Evolutionary conservation across 2,888 invertebrate genomes (phyloP).

Genomic region (Paralinhomoeus sp.): DNA sequence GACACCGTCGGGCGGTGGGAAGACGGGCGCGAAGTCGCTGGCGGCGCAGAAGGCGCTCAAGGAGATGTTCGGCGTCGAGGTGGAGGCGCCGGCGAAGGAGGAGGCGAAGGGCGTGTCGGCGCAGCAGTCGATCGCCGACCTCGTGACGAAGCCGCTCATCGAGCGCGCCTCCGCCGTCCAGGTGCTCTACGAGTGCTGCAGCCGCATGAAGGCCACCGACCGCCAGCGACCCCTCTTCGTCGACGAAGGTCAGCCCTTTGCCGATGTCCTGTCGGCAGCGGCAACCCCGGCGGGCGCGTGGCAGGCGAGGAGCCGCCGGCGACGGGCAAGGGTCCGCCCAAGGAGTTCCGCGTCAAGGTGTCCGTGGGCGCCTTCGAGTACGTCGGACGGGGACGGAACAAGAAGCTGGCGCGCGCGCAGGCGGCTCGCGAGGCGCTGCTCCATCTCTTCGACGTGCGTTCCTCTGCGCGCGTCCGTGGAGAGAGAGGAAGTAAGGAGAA

Average conservation of each 20-base stretch:
- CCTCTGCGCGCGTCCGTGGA: neutral
- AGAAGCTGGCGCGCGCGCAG: neutral
- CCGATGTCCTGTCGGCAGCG: no score
- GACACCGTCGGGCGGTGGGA: neutral
- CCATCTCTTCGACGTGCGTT: neutral
- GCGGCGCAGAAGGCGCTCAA: neutral
- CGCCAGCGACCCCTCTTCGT: no score
- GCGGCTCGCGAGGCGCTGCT: constrained; percentile 1
- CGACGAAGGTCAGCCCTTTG: no score
- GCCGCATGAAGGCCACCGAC: no score
- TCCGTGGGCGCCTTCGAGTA: neutral
- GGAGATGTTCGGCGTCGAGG: neutral
- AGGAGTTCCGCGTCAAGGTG: no score
- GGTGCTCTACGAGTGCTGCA: no score
- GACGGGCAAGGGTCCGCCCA: no score
- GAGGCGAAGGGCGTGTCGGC: no score
- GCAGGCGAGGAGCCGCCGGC: neutral
- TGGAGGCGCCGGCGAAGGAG: no score
- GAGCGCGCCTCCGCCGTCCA: no score
- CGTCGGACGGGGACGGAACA: neutral
- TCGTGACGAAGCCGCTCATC: no score
- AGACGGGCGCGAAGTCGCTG: neutral
- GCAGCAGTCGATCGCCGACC: no score
- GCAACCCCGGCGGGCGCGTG: neutral
- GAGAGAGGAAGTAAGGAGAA: neutral